A percentile compares a stretch with the other conserved stretches of the same genome.
Conservation (phyloP, 1,140 invertebrate genomes). For the Ridgeia piscesae region DNA sequence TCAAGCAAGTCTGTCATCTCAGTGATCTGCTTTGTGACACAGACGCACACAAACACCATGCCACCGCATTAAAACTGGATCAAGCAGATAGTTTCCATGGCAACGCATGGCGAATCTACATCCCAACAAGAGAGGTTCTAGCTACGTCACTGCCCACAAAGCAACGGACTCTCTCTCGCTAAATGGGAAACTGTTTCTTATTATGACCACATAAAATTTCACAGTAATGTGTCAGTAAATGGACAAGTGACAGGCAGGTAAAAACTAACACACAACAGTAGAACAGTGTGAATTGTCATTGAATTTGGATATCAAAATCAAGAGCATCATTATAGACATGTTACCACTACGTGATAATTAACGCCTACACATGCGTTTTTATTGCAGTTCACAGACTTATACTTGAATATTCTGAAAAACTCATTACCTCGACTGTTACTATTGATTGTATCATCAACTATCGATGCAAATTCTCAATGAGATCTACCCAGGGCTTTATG, state of each 20-base stretch:
- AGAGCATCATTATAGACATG: not conserved
- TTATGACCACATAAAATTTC: not conserved
- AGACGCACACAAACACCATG: not conserved
- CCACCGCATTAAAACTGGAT: not conserved
- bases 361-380: not conserved
- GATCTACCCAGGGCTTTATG: too few species aligned
- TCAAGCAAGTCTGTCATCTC: not conserved
- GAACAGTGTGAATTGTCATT: too few species aligned
- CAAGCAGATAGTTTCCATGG: not conserved
- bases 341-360: not conserved
- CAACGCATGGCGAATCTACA: not conserved
- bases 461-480: too few species aligned
- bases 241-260: not conserved
- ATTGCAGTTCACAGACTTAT: too few species aligned
- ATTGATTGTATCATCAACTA: too few species aligned
- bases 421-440: too few species aligned
- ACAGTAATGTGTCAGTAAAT: not conserved
- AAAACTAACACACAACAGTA: not conserved
- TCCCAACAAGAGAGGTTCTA: not conserved
- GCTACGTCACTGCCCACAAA: too few species aligned
- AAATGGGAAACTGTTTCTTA: not conserved
- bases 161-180: too few species aligned
- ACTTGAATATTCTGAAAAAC: too few species aligned
- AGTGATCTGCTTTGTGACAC: not conserved
- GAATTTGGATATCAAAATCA: not conserved